Evolutionary conservation across 2,797 vertebrate genomes (phyloP), one percentile per base, ranked within the genome.

Genomic region (Astyanax mexicanus): DNA sequence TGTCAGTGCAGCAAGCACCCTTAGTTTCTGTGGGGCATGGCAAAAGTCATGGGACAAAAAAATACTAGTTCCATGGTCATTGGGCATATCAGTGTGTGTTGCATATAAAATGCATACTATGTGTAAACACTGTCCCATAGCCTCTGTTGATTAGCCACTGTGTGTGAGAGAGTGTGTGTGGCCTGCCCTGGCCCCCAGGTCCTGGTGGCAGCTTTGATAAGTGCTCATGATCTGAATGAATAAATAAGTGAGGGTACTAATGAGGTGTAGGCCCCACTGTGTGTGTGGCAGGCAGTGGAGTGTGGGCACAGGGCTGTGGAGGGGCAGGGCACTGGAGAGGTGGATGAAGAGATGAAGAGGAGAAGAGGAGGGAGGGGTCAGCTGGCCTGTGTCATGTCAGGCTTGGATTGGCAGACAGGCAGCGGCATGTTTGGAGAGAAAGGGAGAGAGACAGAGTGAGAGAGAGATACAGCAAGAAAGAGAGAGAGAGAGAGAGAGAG

Each of bases 241-340:
- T 86, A 86, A 84, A 88, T 84, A 80, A 84, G 80, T 89, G 88
- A 91, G 86, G 87, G 86, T 85, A 82, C 86, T 88, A 90, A 92
- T 90, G 87, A 89, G 75, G 82, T 72, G 83, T 85, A 84, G 89
- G 85, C 79, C 83, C 74, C 75, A 51, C 57, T 51, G 55, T 83
- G 74, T n/a, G 72, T 77, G 69, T 61, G 19, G 54, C 52, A 47
- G 15, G 40, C 12, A 35, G 62, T 44, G 74, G 35, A 21, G 40
- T 61, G 52, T 27, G 60, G 35, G 35, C 25, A 68, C 44, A 62
- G 38, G 58, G 47, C 13, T 51, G 49, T 37, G 19, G 57, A 32
- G 27, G n/a, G 58, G 19, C 58, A 44, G 38, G 13, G 45, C 13
- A 11, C 51, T 25, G 9, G n/a, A 58, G 15, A 32, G 12, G 51